Evolutionary conservation across 2,888 invertebrate species (phyloP).

Genomic region (Caenorhabditis sulstoni): DNA sequence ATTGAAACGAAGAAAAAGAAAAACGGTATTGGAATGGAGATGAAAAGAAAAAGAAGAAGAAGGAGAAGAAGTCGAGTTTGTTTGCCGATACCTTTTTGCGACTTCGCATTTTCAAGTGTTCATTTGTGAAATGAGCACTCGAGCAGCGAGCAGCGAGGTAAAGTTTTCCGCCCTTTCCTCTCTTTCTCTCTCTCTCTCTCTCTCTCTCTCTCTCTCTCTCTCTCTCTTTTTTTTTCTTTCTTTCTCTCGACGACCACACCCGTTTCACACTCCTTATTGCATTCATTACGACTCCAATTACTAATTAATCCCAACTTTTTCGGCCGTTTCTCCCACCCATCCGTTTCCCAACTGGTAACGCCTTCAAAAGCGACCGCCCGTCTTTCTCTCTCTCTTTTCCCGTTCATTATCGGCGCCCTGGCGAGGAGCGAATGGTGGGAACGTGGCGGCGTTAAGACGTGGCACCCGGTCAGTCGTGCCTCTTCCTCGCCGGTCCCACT

Average conservation of each 20-base stretch:
- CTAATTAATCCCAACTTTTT: conserved; percentile 32
- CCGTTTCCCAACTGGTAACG: conserved; percentile 16
- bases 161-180: background rate
- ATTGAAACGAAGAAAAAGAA: conserved; percentile 2
- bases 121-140: conserved; percentile 57
- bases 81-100: conserved; percentile 40
- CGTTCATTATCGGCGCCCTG: background rate
- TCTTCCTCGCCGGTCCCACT: conserved; percentile 5
- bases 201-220: background rate
- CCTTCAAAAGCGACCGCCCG: background rate
- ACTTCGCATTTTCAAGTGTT: conserved; percentile 45
- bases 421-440: conserved; percentile 16
- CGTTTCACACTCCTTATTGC: conserved; percentile 18
- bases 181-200: conserved; percentile 14
- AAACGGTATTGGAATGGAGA: background rate
- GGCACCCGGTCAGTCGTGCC: background rate
- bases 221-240: conserved; percentile 16
- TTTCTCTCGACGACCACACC: conserved; percentile 14
- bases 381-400: conserved; percentile 9
- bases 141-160: conserved; percentile 2
- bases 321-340: conserved; percentile 7
- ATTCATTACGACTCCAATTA: conserved; percentile 30
- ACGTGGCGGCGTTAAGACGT: background rate
- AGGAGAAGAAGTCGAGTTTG: conserved; percentile 14
- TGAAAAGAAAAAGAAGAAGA: background rate